Evolutionary conservation across 2,113 vertebrate genomes (phyloP), one percentile per base, ranked within the genome.

Genomic region (Todiramphus saurophagus): DNA sequence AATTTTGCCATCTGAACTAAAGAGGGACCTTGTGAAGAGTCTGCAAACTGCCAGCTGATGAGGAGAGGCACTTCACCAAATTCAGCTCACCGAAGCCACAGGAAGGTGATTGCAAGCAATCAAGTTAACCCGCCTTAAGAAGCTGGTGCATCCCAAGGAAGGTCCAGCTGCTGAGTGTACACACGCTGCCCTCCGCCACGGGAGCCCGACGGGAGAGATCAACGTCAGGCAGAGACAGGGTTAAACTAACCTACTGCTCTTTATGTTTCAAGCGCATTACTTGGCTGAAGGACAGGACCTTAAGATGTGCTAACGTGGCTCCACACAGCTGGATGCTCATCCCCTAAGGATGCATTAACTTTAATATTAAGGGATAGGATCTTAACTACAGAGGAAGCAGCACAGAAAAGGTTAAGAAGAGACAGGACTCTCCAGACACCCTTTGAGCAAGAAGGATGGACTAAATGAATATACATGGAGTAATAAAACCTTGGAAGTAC

Each of bases 141-240:
- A 30, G 48, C 43, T 8, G 37, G 35, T 7, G 16, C 56, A 4
- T 37, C 56, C 24, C 23, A 10, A 33, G 55, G 78, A 50, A 33
- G 16, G 31, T 5, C 21, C 7, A 2, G 27, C 5, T 0, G 0
- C 31, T 37, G 35, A 14, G 7, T 5, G 21, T 5, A 33, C 28
- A 30, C 16, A 6, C 4, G 7, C 39, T 17, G 25, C 43, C 58
- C 41, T 19, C 27, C 1, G 2, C 46, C 2, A 1, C 1, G 0
- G 41, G 62, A 68, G 46, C 33, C n/a, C 5, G 2, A 20, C 5
- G 0, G 13, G 31, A 13, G 68, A 43, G 15, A 16, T 13, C 7
- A 13, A 15, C 4, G 0, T 28, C 50, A 21, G 35, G 43, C 43
- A 39, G 37, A 37, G 37, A 4, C 20, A 37, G 48, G 20, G n/a